A percentile compares a stretch with the other conserved stretches of the same genome.
Conservation (phyloP, 2,113 vertebrate species). For the Eubucco bourcierii region DNA sequence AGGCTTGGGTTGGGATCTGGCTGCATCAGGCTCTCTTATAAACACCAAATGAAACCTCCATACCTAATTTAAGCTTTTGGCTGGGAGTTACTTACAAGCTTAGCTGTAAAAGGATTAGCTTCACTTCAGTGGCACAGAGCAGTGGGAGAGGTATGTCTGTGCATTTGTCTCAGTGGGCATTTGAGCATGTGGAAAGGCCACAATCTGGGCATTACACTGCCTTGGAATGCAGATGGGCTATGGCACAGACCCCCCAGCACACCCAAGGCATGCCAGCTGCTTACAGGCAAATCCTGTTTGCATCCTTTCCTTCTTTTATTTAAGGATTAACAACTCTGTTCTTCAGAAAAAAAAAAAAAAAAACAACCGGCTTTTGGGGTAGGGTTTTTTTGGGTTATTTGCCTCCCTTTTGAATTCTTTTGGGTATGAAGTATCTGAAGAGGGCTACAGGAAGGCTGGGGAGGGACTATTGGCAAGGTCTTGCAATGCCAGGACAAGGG, state of each 20-base stretch:
- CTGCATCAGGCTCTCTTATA: background rate
- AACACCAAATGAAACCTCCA: background rate
- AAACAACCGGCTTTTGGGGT: too few relatives aligned
- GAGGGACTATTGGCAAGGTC: too few relatives aligned
- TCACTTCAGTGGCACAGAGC: constrained; percentile 2
- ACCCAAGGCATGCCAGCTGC: background rate
- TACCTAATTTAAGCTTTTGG: constrained; percentile 23
- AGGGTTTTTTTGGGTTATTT: background rate
- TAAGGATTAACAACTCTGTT: constrained; percentile 25
- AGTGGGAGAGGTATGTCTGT: background rate
- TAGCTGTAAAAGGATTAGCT: constrained; percentile 42
- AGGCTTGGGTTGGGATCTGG: background rate
- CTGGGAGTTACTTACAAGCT: constrained; percentile 34
- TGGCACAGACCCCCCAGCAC: background rate
- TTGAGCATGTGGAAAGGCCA: background rate
- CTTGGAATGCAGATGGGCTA: background rate
- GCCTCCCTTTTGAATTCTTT: background rate
- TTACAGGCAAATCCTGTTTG: constrained; percentile 40
- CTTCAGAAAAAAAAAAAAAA: constrained; percentile 22
- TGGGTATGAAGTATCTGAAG: constrained; percentile 1
- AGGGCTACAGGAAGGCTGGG: too few relatives aligned
- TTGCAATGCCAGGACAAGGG: too few relatives aligned
- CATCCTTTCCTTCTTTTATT: constrained; percentile 35
- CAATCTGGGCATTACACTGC: background rate
- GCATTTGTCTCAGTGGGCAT: background rate